Evolutionary conservation across 2,888 invertebrate species (phyloP), one percentile per base, ranked within the genome.

Genomic region (Helicoverpa assulta): DNA sequence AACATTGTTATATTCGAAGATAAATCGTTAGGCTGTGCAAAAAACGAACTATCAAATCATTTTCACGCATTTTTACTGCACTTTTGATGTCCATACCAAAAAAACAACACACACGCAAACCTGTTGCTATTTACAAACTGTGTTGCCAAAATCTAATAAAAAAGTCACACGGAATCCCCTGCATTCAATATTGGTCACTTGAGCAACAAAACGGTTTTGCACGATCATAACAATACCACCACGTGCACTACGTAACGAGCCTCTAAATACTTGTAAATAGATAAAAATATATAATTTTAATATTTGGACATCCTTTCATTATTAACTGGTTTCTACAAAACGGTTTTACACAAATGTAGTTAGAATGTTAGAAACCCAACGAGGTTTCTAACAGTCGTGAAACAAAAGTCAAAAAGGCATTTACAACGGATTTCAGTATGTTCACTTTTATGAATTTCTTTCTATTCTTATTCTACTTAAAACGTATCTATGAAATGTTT

Each of bases 101-200:
- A 63, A 60, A 33, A 33, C 40, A 37, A 51, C 16, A 57, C 61
- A n/a, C 50, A 10, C 5, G 18, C 21, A 14, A 16, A 73, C 73
- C 57, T 73, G 67, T 73, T 73, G 73, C 67, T 67, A 43, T 73
- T 53, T 26, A 73, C n/a, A 19, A 59, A 70, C 54, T 10, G 33
- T 37, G 67, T 19, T 73, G 73, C 67, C 61, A 73, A 73, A 73
- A 56, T 50, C 19, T 40, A 52, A 51, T 51, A 40, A 67, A 67
- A 66, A 61, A 56, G 18, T 51, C 14, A 61, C 61, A 62, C 50
- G 2, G 33, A 75, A n/a, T 65, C 61, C 12, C 51, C 26, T 54
- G 47, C 47, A 26, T 26, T 26, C 26, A 26, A 47, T 26, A 21
- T 19, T 37, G 63, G 56, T 51, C 63, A 65, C 57, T 61, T 58